Evolutionary conservation across 2,113 vertebrate species (phyloP).

Genomic region (Falcunculus frontatus): DNA sequence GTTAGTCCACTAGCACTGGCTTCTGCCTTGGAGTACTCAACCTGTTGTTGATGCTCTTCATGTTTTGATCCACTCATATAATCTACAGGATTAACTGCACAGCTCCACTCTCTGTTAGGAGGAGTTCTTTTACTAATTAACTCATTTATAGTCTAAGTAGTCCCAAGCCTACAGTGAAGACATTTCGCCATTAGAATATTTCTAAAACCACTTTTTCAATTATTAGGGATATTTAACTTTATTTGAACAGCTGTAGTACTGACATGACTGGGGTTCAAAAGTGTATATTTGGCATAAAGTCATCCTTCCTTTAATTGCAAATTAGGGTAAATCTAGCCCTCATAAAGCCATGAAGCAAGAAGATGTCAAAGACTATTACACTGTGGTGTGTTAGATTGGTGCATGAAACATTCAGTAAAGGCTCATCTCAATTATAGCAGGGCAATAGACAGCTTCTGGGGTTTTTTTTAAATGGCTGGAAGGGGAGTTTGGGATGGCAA

Average conservation of each 20-base stretch:
- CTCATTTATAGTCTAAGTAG: not conserved
- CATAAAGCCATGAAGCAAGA: conserved; percentile 15
- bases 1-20: not conserved
- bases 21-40: not conserved
- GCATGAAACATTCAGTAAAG: not conserved
- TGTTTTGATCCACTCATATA: not conserved
- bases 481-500: not conserved
- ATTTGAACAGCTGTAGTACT: conserved; percentile 35
- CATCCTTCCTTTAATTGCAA: conserved; percentile 22
- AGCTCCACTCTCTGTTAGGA: not conserved
- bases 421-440: not conserved
- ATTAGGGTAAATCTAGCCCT: not conserved
- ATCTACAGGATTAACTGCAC: not conserved
- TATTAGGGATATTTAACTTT: conserved; percentile 35
- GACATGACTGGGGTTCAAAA: not conserved
- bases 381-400: not conserved
- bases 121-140: not conserved
- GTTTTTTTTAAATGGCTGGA: not conserved
- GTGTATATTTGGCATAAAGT: not conserved
- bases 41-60: not conserved
- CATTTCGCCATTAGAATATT: not conserved
- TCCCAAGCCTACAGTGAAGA: conserved; percentile 5
- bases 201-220: conserved; percentile 23
- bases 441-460: not conserved
- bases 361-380: not conserved